Percentiles rank a stretch among this genome's conserved stretches.
Conservation (phyloP, 2,113 vertebrate species). For the Garra rufa region DNA sequence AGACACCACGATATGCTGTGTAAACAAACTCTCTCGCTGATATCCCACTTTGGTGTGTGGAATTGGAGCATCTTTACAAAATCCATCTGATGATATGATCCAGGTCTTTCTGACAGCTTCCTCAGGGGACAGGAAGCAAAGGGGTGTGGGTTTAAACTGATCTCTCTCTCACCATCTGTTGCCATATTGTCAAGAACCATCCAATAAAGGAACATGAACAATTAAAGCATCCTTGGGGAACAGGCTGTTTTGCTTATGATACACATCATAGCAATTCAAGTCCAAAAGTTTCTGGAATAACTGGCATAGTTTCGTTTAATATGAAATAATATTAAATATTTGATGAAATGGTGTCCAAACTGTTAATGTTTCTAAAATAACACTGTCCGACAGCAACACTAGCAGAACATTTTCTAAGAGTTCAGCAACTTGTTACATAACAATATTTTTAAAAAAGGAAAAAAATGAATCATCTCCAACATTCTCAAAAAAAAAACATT, state of each 20-base stretch:
- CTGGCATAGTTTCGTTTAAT: background rate
- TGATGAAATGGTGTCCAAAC: background rate
- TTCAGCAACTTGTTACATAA: background rate
- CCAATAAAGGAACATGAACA: constrained; percentile 31
- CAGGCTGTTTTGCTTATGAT: constrained; percentile 4
- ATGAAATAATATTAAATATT: background rate
- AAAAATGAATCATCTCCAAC: too few species aligned
- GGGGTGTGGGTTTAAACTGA: constrained; percentile 35
- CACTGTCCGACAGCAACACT: background rate
- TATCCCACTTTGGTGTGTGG: constrained; percentile 26
- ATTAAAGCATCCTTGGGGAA: constrained; percentile 46
- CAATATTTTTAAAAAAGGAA: background rate
- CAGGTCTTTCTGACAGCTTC: constrained; percentile 43
- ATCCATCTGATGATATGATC: constrained; percentile 49
- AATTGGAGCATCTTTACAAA: constrained; percentile 41
- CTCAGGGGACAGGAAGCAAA: constrained; percentile 26
- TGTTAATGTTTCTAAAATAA: background rate
- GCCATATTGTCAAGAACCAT: constrained; percentile 33
- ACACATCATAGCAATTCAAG: constrained; percentile 34
- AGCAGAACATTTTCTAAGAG: background rate
- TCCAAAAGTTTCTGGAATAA: constrained; percentile 18
- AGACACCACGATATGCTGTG: constrained; percentile 16
- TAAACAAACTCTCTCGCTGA: constrained; percentile 34
- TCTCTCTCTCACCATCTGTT: constrained; percentile 50
- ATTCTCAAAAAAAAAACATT: too few species aligned